Conservation (phyloP, 1,140 invertebrate genomes). For the Drosophila persimilis region DNA sequence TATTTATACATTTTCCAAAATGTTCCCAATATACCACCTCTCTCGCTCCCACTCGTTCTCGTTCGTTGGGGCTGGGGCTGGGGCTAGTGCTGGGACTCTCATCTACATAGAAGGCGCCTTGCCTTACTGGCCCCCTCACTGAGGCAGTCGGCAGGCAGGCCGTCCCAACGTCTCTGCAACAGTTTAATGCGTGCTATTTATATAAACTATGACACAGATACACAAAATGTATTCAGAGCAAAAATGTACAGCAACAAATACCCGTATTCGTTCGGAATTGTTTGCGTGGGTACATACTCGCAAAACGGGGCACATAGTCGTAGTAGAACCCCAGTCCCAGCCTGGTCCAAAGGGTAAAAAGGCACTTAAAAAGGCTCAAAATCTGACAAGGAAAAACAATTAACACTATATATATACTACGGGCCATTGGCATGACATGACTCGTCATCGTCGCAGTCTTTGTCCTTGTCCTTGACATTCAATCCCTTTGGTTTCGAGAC, state of each 20-base stretch:
- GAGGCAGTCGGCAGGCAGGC: slow-evolving; percentile 1
- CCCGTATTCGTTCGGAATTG: slow-evolving; percentile 4
- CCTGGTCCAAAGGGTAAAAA: slow-evolving; percentile 27
- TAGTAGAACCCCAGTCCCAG: not conserved
- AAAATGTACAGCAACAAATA: slow-evolving; percentile 75
- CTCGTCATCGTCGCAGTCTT: slow-evolving; percentile 16
- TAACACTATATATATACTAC: not conserved
- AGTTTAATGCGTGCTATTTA: slow-evolving; percentile 76
- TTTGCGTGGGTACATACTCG: slow-evolving; percentile 16
- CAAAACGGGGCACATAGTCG: slow-evolving; percentile 6
- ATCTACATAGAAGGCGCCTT: slow-evolving; percentile 72
- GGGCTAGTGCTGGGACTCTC: slow-evolving; percentile 1
- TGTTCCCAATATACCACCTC: slow-evolving; percentile 19
- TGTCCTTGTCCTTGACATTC: slow-evolving; percentile 75
- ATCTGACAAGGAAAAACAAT: slow-evolving; percentile 17
- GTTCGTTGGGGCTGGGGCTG: not conserved
- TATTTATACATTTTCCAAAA: slow-evolving; percentile 49
- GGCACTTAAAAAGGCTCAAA: slow-evolving; percentile 28
- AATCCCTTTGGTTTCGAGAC: slow-evolving; percentile 14
- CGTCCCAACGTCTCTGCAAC: slow-evolving; percentile 42
- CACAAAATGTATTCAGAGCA: slow-evolving; percentile 72
- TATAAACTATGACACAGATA: slow-evolving; percentile 82
- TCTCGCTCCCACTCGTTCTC: slow-evolving; percentile 6
- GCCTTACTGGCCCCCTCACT: slow-evolving; percentile 50
- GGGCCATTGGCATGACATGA: slow-evolving; percentile 12